phyloP scores from a whole-genome alignment of 2,797 vertebrate species.

The Microctenopoma steveboyesi region DNA sequence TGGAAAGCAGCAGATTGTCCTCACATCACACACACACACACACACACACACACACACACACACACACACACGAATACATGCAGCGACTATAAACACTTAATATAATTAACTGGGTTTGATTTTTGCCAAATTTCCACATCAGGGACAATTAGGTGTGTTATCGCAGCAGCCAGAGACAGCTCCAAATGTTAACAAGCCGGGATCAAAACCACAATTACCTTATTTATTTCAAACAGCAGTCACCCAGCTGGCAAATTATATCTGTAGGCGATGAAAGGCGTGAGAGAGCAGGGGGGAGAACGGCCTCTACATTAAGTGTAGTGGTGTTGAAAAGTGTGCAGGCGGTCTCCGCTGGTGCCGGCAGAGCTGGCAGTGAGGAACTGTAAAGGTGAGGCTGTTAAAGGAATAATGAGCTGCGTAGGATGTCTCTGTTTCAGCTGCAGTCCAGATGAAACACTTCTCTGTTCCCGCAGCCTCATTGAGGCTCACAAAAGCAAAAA shows the following conservation, averaged over 20 bases:
- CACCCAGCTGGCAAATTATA: constrained; percentile 48
- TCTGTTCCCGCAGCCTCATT: too few species aligned
- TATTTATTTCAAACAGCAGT: constrained; percentile 49
- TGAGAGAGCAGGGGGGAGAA: constrained; percentile 7
- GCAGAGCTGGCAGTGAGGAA: not conserved
- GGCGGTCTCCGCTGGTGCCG: not conserved
- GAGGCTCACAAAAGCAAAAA: too few species aligned
- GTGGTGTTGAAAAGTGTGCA: not conserved
- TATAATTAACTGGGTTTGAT: constrained; percentile 52
- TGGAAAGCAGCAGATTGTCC: constrained; percentile 24
- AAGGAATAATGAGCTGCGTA: constrained; percentile 37
- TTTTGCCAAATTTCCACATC: constrained; percentile 54
- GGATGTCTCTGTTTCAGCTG: not conserved
- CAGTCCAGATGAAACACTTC: not conserved
- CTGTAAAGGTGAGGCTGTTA: constrained; percentile 33
- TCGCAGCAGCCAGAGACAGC: constrained; percentile 25
- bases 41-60: too few species aligned
- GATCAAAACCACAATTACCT: constrained; percentile 62
- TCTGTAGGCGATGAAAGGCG: constrained; percentile 37
- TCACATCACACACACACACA: not conserved
- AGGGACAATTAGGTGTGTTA: constrained; percentile 56
- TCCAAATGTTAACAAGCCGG: constrained; percentile 55
- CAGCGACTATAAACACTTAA: constrained; percentile 30
- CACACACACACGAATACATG: not conserved
- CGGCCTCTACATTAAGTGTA: constrained; percentile 8